Evolutionary conservation across 37 sponge, comb jelly and placozoan genomes (phyloP), one percentile per base, ranked within the genome.

Genomic region (Dysidea cf. avara): DNA sequence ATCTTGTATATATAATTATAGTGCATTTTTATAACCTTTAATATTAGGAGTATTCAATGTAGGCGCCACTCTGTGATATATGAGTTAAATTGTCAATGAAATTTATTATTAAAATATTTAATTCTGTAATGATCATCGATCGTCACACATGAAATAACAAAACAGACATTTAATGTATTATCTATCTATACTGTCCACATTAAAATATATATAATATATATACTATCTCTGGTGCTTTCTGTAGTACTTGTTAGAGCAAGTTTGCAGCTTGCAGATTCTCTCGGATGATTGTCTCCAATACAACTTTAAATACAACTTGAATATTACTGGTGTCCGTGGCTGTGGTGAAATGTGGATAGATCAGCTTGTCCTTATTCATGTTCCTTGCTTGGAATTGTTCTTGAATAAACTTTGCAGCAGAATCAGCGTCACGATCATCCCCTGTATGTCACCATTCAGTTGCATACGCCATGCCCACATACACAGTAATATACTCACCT

Each of bases 271-370:
- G 90, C 57, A 96, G 76, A 61, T 96, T 96, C 65, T 96, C 97
- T 53, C 84, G 77, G 26, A 97, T 93, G 14, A 97, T 93, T 9
- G 86, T 84, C 38, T 97, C 94, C 47, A 97, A 78, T 0, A 97
- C 97, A 2, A 85, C 97, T 31, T 89, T 83, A 64, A 94, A 82
- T 26, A 82, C 83, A 16, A 93, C 89, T 61, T 87, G 80, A 36
- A 97, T 93, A 59, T 93, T 97, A 29, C 77, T 69, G 56, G 97
- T 97, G 64, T 97, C 94, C 0, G 97, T 97, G 26, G 97, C 97
- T 38, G 94, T 97, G 60, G 97, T 97, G 91, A 93, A 93, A 67
- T 97, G 97, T 55, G 90, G 87, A 63, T 85, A 96, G 16, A 96
- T 80, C 29, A 90, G 81, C 74, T 96, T 96, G 61, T 65, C 64